These are phyloP conservation scores for Pocillopora meandrina DNA, from an alignment of 92 coral and sea anemone species.

Conservation along the genomic window DNA sequence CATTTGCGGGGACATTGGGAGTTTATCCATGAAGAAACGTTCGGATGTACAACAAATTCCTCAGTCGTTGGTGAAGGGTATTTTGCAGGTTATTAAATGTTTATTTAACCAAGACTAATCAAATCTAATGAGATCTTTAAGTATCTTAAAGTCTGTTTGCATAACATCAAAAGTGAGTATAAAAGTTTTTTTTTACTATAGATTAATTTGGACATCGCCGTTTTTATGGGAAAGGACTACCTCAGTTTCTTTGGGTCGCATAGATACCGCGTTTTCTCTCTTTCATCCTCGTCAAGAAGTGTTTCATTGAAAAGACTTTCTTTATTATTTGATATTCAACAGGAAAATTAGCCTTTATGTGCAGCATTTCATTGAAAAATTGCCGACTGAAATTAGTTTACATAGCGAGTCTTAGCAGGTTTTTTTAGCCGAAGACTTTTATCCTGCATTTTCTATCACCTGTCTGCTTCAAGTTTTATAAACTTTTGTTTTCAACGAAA, in stretches of 20 bases:
- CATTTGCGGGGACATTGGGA: slow-evolving; percentile 28
- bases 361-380: neutral
- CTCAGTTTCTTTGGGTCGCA: too few relatives aligned
- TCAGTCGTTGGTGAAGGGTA: neutral
- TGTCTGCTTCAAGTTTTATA: too few relatives aligned
- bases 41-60: neutral
- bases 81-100: neutral
- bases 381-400: slow-evolving; percentile 4
- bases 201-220: too few relatives aligned
- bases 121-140: neutral
- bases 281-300: neutral
- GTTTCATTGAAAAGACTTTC: neutral
- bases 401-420: slow-evolving; percentile 23
- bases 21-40: slow-evolving; percentile 2
- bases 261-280: too few relatives aligned
- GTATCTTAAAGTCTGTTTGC: neutral
- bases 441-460: neutral
- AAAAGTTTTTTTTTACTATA: too few relatives aligned
- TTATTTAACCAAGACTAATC: neutral
- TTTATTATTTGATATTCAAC: neutral
- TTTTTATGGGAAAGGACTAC: too few relatives aligned
- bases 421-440: neutral
- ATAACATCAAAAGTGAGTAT: too few relatives aligned
- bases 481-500: too few relatives aligned
- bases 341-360: neutral